phyloP scores from a whole-genome alignment of 1,140 invertebrate genomes.

The Pseudomyrmex gracilis region DNA sequence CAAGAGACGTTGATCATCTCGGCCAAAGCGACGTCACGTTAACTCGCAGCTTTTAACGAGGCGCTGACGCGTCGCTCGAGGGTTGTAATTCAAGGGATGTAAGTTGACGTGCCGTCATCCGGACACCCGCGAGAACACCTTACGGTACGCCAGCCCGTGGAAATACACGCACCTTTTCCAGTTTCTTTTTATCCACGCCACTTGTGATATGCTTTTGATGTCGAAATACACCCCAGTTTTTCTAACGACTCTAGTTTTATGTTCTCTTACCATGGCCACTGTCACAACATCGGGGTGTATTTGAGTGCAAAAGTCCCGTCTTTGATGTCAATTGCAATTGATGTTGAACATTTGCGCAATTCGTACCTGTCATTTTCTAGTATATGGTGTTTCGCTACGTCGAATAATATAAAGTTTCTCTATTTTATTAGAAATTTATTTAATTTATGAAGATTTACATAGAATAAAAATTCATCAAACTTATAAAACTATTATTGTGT shows the following conservation, averaged over 20 bases:
- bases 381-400: not conserved
- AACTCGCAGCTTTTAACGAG: constrained; percentile 54
- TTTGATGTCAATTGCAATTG: constrained; percentile 40
- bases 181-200: too few species aligned
- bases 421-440: not conserved
- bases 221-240: constrained; percentile 43
- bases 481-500: too few species aligned
- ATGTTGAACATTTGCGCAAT: not conserved
- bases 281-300: constrained; percentile 19
- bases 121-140: constrained; percentile 24
- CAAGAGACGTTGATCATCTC: constrained; percentile 3
- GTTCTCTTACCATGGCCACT: not conserved
- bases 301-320: constrained; percentile 31
- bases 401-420: not conserved
- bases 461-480: too few species aligned
- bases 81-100: constrained; percentile 63
- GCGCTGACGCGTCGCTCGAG: constrained; percentile 52
- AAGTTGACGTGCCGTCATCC: constrained; percentile 16
- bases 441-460: not conserved
- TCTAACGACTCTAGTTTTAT: constrained; percentile 46
- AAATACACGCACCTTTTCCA: constrained; percentile 40
- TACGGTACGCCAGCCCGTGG: constrained; percentile 13
- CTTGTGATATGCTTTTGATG: constrained; percentile 63
- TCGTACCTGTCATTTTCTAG: not conserved
- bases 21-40: constrained; percentile 1